Evolutionary conservation across 1,140 invertebrate species (phyloP).

Genomic region (Diorhabda elongata): DNA sequence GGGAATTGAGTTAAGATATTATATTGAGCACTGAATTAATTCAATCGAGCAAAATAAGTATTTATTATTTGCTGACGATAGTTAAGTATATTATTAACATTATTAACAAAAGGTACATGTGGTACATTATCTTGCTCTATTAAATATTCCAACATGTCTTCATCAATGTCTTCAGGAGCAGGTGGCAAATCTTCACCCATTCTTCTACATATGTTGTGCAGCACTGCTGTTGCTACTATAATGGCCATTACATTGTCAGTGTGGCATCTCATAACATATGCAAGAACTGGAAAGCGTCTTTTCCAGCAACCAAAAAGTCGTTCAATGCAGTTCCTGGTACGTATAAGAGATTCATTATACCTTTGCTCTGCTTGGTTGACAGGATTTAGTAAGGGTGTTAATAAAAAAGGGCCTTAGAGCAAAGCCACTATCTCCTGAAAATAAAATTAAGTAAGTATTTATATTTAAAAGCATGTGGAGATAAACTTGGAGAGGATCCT

Average conservation of each 20-base stretch:
- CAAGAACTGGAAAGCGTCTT: conserved; percentile 43
- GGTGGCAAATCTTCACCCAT: conserved; percentile 6
- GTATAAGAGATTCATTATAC: conserved; percentile 47
- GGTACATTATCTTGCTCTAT: too few species aligned
- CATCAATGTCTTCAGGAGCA: not conserved
- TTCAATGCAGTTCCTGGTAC: conserved; percentile 46
- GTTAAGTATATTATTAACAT: too few species aligned
- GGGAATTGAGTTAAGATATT: too few species aligned
- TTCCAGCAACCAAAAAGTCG: conserved; percentile 47
- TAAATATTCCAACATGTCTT: not conserved
- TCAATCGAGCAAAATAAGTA: too few species aligned
- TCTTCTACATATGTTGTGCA: conserved; percentile 43
- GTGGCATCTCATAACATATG: conserved; percentile 35
- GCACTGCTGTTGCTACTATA: conserved; percentile 44
- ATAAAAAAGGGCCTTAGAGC: conserved; percentile 33
- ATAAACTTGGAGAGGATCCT: too few species aligned
- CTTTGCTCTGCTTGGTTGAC: conserved; percentile 28
- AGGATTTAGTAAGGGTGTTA: conserved; percentile 35
- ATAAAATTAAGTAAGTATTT: not conserved
- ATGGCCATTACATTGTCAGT: conserved; percentile 34
- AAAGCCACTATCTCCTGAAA: conserved; percentile 40
- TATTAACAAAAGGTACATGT: too few species aligned
- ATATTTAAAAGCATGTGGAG: too few species aligned
- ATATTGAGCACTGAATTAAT: too few species aligned
- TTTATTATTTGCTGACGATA: too few species aligned